Conservation (phyloP, 2,888 invertebrate genomes). For the Ommatoiulus sabulosus region DNA sequence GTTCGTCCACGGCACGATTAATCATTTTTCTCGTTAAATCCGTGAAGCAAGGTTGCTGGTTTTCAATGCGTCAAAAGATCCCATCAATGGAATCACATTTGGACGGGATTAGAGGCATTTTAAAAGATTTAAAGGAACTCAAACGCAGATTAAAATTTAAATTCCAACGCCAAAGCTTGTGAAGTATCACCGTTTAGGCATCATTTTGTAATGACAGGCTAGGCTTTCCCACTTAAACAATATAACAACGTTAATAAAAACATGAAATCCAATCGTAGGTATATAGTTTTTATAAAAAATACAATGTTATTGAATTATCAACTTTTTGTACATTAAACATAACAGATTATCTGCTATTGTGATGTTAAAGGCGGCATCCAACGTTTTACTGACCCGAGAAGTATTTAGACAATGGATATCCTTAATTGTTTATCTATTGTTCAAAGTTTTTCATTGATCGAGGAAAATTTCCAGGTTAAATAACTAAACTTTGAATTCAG, state of each 20-base stretch:
- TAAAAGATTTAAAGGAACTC: background rate
- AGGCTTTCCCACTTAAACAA: background rate
- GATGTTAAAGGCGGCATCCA: too few species aligned
- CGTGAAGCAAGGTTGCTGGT: constrained; percentile 31
- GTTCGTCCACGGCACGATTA: constrained; percentile 33
- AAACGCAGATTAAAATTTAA: constrained; percentile 22
- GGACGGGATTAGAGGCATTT: background rate
- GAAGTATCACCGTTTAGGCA: background rate
- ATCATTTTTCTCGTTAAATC: constrained; percentile 40
- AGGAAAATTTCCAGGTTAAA: background rate
- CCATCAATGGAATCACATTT: constrained; percentile 31
- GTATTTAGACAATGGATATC: too few species aligned
- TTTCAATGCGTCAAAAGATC: constrained; percentile 14
- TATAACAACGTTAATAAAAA: too few species aligned
- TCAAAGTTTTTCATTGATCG: background rate
- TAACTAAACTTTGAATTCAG: background rate
- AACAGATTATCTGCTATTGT: too few species aligned
- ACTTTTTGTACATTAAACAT: too few species aligned
- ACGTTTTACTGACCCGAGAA: too few species aligned
- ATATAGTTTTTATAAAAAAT: too few species aligned
- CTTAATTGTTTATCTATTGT: background rate
- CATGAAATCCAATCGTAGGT: too few species aligned
- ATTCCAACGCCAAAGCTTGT: background rate
- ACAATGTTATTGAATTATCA: too few species aligned
- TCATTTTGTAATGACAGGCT: background rate